Base-by-base conservation (phyloP, 2,113 vertebrate genomes). In the Xenus cinereus region DNA sequence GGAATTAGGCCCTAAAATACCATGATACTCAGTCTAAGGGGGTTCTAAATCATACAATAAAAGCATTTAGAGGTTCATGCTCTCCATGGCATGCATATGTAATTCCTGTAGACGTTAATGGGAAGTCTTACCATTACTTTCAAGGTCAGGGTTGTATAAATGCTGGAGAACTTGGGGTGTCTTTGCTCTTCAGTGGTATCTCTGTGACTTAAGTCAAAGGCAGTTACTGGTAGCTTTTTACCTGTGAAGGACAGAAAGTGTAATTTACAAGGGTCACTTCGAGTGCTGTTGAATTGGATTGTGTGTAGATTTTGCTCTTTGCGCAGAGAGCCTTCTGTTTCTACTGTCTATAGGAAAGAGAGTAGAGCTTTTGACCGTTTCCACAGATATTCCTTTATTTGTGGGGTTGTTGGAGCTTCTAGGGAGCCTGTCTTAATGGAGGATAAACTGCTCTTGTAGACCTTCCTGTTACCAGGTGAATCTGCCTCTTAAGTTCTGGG, bases 1-100 rank as follows among this genome's bases (percentile, higher is more conserved):
- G n/a, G 50, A 89, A 95, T 91, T 95, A 95, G 60, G 8, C 46
- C 83, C 51, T 96, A 87, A 95, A 97, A 96, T 62, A 93, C 33
- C 26, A 35, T 50, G 76, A 50, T 92, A 37, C 57, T 51, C 20
- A 7, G 7, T 84, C 93, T 89, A 93, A 95, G 41, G 45, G 21
- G 13, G 35, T 82, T 79, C 69, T 96, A 93, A 96, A 94, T 97
- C 90, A 89, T 76, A 62, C 9, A 64, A 26, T 93, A 89, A 94
- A 94, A 84, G 69, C 83, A 87, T 84, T 93, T 95, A 92, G 57
- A 92, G 48, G 51, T 83, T 90, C 53, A 21, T 32, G 60, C 64
- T 90, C 72, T 93, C 88, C 76, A 60, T 78, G 39, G 30, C 48
- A 76, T 57, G 69, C 83, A 84, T 92, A 72, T 82, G 24, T 84